Base-by-base conservation (phyloP, 2,113 vertebrate genomes). In the Prunella himalayana region DNA sequence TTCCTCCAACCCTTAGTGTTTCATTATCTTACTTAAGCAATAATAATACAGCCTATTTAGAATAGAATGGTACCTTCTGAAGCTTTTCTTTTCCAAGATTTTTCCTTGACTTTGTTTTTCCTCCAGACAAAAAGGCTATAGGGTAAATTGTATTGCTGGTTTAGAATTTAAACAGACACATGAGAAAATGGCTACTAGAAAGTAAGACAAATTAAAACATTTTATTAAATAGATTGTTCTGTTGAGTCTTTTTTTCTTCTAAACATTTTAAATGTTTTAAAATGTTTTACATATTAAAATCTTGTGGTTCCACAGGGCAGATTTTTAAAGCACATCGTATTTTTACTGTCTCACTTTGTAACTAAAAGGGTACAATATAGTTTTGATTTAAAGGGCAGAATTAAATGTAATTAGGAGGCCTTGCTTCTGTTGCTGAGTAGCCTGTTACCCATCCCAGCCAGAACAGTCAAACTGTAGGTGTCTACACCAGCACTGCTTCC, bases 11-110 rank as follows among this genome's bases (percentile, higher is more conserved):
- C 50, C 42, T 4, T 2, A 72, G 70, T 28, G 24, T 89, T 90
- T 97, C 31, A 77, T 95, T 95, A 70, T 90, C 78, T 97, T 94
- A 91, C 88, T 84, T 65, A 73, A 97, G 85, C 96, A 97, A 94
- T 89, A 91, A 92, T 54, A 59, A 20, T 42, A 59, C 51, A 84
- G 28, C n/a, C 64, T 95, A 2, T 94, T 96, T 94, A 94, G 79
- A 76, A 39, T 76, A 86, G 37, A 37, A 88, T 92, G 81, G 69
- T 86, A 87, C 63, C 54, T 96, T 97, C 93, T 82, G 20, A 14
- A 92, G 80, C 44, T 95, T 92, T 85, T 89, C 25, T 91, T 84
- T 93, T 59, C 80, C 65, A 72, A 42, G 63, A 88, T 77, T 96
- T 91, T 90, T 20, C 59, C 64, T 90, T 86, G 16, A 27, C 14